Base-by-base conservation (phyloP, 2,113 vertebrate genomes). In the Tetraodon nigroviridis region DNA sequence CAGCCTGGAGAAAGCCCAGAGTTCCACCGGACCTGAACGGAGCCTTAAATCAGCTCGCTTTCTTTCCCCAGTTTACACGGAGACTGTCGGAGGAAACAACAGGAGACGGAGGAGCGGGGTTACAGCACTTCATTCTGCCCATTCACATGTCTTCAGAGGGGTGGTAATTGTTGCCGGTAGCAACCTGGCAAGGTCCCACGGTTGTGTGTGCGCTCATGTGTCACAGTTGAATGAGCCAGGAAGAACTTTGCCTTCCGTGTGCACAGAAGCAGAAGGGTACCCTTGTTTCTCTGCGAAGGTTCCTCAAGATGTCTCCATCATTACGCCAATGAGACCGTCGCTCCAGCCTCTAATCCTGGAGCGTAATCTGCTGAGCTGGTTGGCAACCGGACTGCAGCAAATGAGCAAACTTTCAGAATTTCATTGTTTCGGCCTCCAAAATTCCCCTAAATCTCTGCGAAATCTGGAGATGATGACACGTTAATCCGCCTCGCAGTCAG, bases 101-200 rank as follows among this genome's bases (percentile, higher is more conserved):
- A 15, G 29, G 15, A 29, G 18, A 19, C 19, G 21, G 17, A 27
- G 42, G 41, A 37, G 46, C 21, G 49, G 64, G 53, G 49, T 50
- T 14, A 6, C 49, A 42, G 65, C 77, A 77, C 37, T 76, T 79
- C 84, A 88, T 60, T 56, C 60, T 50, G 73, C 57, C 82, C 79
- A 88, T 89, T 87, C 78, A 89, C 71, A 84, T 76, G 76, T 85
- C 69, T 75, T 32, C 6, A 74, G 82, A 84, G 87, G 88, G 71
- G 86, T 82, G 85, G 82, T 73, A 71, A 62, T 56, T 46, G 83
- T 86, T 40, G 71, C 76, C 22, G 67, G 48, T 87, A 62, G 83
- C 84, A 89, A 88, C 86, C 51, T 53, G 78, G 76, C 76, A 71
- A 70, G 73, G 76, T 80, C 73, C 80, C 73, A 79, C 54, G 7